phyloP scores from a whole-genome alignment of 2,797 vertebrate genomes.

The Cygnus olor region DNA sequence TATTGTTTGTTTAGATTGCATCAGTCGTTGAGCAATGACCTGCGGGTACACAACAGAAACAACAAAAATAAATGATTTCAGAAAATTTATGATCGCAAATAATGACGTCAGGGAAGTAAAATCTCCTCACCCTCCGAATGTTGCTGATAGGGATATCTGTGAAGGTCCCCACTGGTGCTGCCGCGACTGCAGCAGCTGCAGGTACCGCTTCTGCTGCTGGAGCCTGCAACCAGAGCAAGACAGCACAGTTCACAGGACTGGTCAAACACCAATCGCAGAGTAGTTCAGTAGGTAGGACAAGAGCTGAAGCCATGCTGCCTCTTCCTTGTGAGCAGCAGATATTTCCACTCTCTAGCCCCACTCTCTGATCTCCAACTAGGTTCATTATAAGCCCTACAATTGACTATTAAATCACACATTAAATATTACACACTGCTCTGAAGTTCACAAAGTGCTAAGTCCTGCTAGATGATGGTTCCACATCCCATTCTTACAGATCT shows the following conservation, averaged over 20 bases:
- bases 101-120: rapidly evolving
- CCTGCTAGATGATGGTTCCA: neutral
- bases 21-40: conserved; percentile 97
- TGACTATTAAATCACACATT: neutral
- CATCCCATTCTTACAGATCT: neutral
- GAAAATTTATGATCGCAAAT: rapidly evolving
- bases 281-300: neutral
- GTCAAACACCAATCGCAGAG: neutral
- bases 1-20: conserved; percentile 98
- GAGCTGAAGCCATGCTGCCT: neutral
- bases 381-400: rapidly evolving
- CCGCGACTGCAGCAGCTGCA: conserved; percentile 52
- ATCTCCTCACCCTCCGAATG: conserved; percentile 87
- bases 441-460: neutral
- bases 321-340: neutral
- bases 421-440: neutral
- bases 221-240: conserved; percentile 43
- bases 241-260: neutral
- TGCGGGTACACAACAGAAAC: conserved; percentile 32
- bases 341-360: neutral
- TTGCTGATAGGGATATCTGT: conserved; percentile 95
- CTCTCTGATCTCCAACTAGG: neutral
- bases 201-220: conserved; percentile 61
- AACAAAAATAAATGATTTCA: neutral
- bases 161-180: conserved; percentile 87